Percentiles rank a stretch among this genome's conserved stretches.
phyloP scores from a whole-genome alignment of 2,113 vertebrate species.

The Recurvirostra avosetta region DNA sequence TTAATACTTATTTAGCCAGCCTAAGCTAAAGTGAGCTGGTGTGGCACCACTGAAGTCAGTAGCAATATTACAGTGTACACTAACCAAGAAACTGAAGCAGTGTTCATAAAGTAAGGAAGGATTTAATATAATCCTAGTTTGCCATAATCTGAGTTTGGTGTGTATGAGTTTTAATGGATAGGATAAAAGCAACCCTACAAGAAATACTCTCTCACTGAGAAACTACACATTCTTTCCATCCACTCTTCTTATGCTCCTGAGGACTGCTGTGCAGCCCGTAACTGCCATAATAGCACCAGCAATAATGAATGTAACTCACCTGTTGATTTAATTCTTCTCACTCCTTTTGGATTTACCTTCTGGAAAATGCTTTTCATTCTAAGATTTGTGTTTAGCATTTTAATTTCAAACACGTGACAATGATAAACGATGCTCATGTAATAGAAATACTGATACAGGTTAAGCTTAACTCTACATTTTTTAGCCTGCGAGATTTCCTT shows the following conservation, averaged over 20 bases:
- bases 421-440: background rate
- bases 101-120: conserved; percentile 16
- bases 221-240: background rate
- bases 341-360: conserved; percentile 40
- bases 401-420: conserved; percentile 30
- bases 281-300: background rate
- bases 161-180: background rate
- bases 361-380: conserved; percentile 17
- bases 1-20: conserved; percentile 15
- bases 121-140: background rate
- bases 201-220: background rate
- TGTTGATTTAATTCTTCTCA: background rate
- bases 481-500: background rate
- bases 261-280: background rate
- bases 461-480: background rate
- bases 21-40: background rate
- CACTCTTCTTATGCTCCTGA: background rate
- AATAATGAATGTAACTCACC: background rate
- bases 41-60: background rate
- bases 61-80: background rate
- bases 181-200: background rate
- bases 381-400: conserved; percentile 40
- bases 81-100: background rate
- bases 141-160: background rate
- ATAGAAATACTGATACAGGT: background rate